Percentiles rank a stretch among this genome's conserved stretches.
These are phyloP conservation scores for Xenopus laevis DNA, from an alignment of 2,113 vertebrate genomes.

Conservation along the genomic window DNA sequence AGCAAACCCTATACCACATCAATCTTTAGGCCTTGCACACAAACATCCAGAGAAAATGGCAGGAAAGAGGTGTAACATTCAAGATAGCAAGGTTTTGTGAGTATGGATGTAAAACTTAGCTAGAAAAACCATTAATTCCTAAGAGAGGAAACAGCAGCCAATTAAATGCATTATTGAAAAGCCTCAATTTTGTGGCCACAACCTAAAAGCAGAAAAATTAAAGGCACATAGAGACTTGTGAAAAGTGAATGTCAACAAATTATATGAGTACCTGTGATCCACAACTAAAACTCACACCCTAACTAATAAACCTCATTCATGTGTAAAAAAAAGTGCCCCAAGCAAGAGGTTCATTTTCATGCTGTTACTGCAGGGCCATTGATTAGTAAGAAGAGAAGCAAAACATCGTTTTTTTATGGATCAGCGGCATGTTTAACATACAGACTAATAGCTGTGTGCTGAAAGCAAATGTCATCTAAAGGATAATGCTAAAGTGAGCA, in stretches of 20 bases:
- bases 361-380: background rate
- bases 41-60: slow-evolving; percentile 27
- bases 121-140: slow-evolving; percentile 38
- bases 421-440: too few relatives aligned
- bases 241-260: slow-evolving; percentile 1
- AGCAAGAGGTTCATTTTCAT: background rate
- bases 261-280: background rate
- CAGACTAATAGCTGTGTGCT: background rate
- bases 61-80: slow-evolving; percentile 12
- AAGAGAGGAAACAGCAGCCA: slow-evolving; percentile 22
- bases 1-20: background rate
- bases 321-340: background rate
- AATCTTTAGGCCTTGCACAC: slow-evolving; percentile 34
- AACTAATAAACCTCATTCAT: slow-evolving; percentile 1
- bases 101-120: slow-evolving; percentile 10
- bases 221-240: slow-evolving; percentile 3
- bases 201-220: background rate
- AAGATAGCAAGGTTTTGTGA: slow-evolving; percentile 4
- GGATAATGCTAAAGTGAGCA: background rate
- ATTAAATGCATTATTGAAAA: slow-evolving; percentile 8
- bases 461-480: background rate
- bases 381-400: background rate
- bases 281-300: background rate
- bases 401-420: background rate
- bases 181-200: background rate